Base-by-base conservation (phyloP, 2,888 invertebrate genomes). In the Scrobipalpa costella region DNA sequence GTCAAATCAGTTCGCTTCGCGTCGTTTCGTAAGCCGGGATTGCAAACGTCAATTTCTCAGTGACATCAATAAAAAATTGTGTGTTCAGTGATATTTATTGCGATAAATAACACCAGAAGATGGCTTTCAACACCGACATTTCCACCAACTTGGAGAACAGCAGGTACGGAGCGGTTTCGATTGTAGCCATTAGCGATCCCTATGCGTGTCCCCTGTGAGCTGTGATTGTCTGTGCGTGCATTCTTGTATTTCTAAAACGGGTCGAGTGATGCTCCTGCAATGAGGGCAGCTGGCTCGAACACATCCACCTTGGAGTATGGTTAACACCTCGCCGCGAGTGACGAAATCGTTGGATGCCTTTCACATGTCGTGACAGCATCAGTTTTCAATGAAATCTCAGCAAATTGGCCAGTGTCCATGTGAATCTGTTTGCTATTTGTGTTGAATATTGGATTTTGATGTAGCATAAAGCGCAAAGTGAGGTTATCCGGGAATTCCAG, bases 21-120 rank as follows among this genome's bases (percentile, higher is more conserved):
- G 81, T 81, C 72, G 75, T 87, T 86, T 85, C 83, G 81, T 78
- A 84, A 86, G 79, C 77, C 80, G 79, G 70, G 77, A 74, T 76
- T 76, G 71, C 73, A 75, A 85, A 83, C 81, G 83, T 84, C 81
- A 83, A 80, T 78, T 78, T 79, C 77, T 75, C 77, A 84, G 88
- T 85, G 85, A 81, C 78, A 81, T 79, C 75, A 78, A 73, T 69
- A 79, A 81, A 81, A 79, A 77, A 76, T 70, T 88, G 88, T 88
- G 88, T 89, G 89, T 88, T 90, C 86, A 89, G 90, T 91, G 90
- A 86, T 89, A 90, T 88, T 88, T 88, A 86, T 77, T 71, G 70
- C 67, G 77, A 79, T 88, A 88, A 89, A 90, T 88, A 89, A 82
- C 87, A 87, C 88, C 71, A 83, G 87, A 89, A 88, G 79, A 90